Evolutionary conservation across 2,797 vertebrate species (phyloP).

Genomic region (Phyllotis vaccarum): DNA sequence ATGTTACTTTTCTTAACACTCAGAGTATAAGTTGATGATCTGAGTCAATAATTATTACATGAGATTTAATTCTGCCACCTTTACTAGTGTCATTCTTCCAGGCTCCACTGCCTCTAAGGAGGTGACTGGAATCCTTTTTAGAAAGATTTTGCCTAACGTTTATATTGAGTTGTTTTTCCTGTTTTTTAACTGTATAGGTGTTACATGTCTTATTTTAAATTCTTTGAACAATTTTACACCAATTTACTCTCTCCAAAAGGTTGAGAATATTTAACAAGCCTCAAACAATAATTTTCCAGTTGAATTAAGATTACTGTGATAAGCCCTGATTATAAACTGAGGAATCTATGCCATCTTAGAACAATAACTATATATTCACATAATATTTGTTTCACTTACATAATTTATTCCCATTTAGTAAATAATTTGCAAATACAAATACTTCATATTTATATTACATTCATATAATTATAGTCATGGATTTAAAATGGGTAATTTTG

Average conservation of each 20-base stretch:
- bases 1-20: background rate
- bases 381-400: no score
- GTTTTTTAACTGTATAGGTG: background rate
- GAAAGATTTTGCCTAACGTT: background rate
- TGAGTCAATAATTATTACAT: background rate
- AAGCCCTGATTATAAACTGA: background rate
- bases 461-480: no score
- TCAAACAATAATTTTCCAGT: background rate
- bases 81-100: background rate
- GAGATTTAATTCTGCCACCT: background rate
- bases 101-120: background rate
- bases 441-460: no score
- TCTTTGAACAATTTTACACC: background rate
- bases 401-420: no score
- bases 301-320: background rate
- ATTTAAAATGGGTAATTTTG: background rate
- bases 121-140: background rate
- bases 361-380: background rate
- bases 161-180: no score
- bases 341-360: background rate
- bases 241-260: no score
- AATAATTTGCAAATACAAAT: no score
- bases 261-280: background rate
- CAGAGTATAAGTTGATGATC: background rate
- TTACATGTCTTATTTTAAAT: fast-evolving